Base-by-base conservation (phyloP, 2,888 invertebrate species). In the Ligdia adustata region DNA sequence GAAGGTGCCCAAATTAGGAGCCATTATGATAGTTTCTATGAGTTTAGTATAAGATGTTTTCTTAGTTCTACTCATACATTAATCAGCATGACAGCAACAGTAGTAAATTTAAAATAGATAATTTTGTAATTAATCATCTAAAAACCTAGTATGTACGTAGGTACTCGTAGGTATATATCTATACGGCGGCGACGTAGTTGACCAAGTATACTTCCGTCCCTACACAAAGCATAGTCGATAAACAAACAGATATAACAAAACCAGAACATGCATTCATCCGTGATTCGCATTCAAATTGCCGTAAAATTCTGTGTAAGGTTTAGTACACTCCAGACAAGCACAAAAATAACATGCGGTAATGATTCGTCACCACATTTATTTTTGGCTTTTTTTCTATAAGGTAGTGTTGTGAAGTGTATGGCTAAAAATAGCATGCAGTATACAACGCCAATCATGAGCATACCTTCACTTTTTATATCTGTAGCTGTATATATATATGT, bases 221-320 rank as follows among this genome's bases (percentile, higher is more conserved):
- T 3, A 2, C 1, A 37, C 32, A 32, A 38, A 20, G 5, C 3
- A 34, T 26, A 6, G 20, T n/a, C 34, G 39, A 34, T 27, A 42
- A 13, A n/a, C n/a, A n/a, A 41, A 41, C 31, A 32, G 16, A 35
- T 24, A 22, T 22, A 22, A 22, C n/a, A 35, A 22, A 35, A 44
- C 6, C 42, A 13, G 14, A 56, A 39, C 42, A 48, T 38, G 29
- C 42, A 38, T 32, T 41, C 40, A 27, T 28, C 22, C 62, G 52
- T 56, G 53, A 33, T 44, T 28, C 4, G 54, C 48, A 53, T 62
- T 41, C 22, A 32, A 53, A 62, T 46, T 42, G 32, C 46, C 44
- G 33, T 49, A 45, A 49, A 44, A 31, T 16, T 15, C 7, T 45
- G 34, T 11, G 27, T 26, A 14, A 31, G 14, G 18, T 11, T 7